phyloP scores from a whole-genome alignment of 2,888 invertebrate genomes.

The Ichneumoninae sp. region DNA sequence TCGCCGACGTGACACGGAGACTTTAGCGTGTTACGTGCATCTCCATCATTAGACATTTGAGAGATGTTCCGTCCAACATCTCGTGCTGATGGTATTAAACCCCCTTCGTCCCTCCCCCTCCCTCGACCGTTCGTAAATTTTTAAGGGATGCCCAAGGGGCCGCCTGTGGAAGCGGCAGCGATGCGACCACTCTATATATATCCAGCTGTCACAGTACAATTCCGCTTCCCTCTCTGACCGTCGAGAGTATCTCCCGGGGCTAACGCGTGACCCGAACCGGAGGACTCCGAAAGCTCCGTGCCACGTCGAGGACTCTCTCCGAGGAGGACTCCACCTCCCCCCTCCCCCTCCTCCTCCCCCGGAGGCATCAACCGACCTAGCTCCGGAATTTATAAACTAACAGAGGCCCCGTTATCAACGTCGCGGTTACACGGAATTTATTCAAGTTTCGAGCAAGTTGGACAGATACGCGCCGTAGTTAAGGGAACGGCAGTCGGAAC shows the following conservation, averaged over 20 bases:
- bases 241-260: slow-evolving; percentile 57
- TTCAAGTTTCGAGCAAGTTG: slow-evolving; percentile 62
- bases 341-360: slow-evolving; percentile 12
- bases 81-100: slow-evolving; percentile 55
- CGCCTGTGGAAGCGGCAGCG: slow-evolving; percentile 37
- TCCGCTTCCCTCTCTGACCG: slow-evolving; percentile 30
- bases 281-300: slow-evolving; percentile 37
- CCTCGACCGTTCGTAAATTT: slow-evolving; percentile 57
- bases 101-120: not conserved
- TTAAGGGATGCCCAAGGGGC: slow-evolving; percentile 61
- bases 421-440: slow-evolving; percentile 62
- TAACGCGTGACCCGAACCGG: slow-evolving; percentile 58
- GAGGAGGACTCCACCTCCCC: slow-evolving; percentile 64
- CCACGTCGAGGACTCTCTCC: slow-evolving; percentile 67
- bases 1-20: slow-evolving; percentile 22
- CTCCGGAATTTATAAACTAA: slow-evolving; percentile 62
- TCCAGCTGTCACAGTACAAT: slow-evolving; percentile 15
- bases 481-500: slow-evolving; percentile 35
- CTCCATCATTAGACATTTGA: slow-evolving; percentile 61
- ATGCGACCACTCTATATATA: slow-evolving; percentile 29
- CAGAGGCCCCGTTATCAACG: slow-evolving; percentile 55
- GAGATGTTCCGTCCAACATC: slow-evolving; percentile 55
- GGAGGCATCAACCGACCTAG: slow-evolving; percentile 65
- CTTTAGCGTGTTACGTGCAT: slow-evolving; percentile 49
- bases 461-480: slow-evolving; percentile 60